Conservation (phyloP, 2,888 invertebrate genomes). For the Carabus problematicus region DNA sequence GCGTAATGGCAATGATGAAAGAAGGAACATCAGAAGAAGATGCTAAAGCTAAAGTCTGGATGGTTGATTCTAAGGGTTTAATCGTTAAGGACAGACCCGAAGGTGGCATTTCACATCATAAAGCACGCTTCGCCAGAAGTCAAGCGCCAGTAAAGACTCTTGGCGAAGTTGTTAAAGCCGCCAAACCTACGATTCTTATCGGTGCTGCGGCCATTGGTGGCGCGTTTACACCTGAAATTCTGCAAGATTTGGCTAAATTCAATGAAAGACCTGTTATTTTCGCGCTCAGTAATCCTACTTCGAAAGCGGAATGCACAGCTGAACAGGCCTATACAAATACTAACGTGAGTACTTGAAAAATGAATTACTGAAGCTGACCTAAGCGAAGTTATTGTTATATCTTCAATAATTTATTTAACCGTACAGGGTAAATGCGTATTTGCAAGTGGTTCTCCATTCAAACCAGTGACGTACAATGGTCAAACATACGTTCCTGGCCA, state of each 20-base stretch:
- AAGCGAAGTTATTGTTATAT: no score
- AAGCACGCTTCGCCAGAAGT: slow-evolving; percentile 81
- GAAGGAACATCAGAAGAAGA: slow-evolving; percentile 80
- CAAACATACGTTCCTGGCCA: slow-evolving; percentile 90
- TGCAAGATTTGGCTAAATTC: slow-evolving; percentile 83
- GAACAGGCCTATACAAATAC: slow-evolving; percentile 91
- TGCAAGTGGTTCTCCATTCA: slow-evolving; percentile 97
- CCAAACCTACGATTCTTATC: slow-evolving; percentile 91
- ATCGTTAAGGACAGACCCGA: slow-evolving; percentile 87
- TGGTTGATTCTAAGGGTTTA: slow-evolving; percentile 96
- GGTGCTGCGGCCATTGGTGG: slow-evolving; percentile 93
- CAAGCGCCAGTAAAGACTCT: slow-evolving; percentile 79
- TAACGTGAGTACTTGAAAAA: slow-evolving; percentile 66
- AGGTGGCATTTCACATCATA: slow-evolving; percentile 82
- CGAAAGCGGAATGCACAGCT: slow-evolving; percentile 99
- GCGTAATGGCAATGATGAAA: slow-evolving; percentile 89
- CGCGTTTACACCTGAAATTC: slow-evolving; percentile 89
- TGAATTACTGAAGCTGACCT: slow-evolving; percentile 1
- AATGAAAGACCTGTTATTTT: slow-evolving; percentile 93
- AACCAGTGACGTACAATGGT: slow-evolving; percentile 81
- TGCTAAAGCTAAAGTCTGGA: slow-evolving; percentile 85
- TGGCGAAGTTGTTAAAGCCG: slow-evolving; percentile 77
- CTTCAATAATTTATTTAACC: slow-evolving; percentile 37
- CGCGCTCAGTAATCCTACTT: slow-evolving; percentile 97
- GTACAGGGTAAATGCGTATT: slow-evolving; percentile 87